Percentiles rank a stretch among this genome's conserved stretches.
phyloP scores from a whole-genome alignment of 1,140 invertebrate species.

The Megalopta genalis region DNA sequence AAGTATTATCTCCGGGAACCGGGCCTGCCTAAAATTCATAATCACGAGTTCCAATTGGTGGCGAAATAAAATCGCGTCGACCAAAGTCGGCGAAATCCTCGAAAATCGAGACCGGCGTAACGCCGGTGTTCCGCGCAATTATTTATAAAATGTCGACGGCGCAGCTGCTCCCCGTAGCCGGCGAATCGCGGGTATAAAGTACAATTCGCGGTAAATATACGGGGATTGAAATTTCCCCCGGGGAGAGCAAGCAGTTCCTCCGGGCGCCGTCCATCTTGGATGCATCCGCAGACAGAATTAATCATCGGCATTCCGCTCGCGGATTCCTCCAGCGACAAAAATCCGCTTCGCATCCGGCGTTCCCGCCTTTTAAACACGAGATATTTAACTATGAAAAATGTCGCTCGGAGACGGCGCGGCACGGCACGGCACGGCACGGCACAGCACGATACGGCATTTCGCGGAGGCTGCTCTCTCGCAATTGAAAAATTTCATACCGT shows the following conservation, averaged over 20 bases:
- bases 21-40: too few species aligned
- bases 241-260: background rate
- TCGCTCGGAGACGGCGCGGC: background rate
- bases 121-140: too few species aligned
- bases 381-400: constrained; percentile 23
- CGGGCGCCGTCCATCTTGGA: background rate
- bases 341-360: background rate
- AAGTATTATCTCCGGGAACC: too few species aligned
- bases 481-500: constrained; percentile 21
- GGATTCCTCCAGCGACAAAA: constrained; percentile 1
- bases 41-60: too few species aligned
- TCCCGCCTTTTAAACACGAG: background rate
- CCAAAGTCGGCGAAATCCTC: too few species aligned
- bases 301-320: background rate
- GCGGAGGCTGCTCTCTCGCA: constrained; percentile 17
- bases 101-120: too few species aligned
- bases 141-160: too few species aligned
- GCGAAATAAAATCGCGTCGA: too few species aligned
- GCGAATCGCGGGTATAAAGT: background rate
- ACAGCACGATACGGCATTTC: background rate
- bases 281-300: constrained; percentile 10
- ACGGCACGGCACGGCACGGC: accelerated
- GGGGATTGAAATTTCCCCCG: background rate
- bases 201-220: background rate
- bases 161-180: too few species aligned